Evolutionary conservation across 2,888 invertebrate species (phyloP), one percentile per base, ranked within the genome.

Genomic region (Chrysolina oricalcia): DNA sequence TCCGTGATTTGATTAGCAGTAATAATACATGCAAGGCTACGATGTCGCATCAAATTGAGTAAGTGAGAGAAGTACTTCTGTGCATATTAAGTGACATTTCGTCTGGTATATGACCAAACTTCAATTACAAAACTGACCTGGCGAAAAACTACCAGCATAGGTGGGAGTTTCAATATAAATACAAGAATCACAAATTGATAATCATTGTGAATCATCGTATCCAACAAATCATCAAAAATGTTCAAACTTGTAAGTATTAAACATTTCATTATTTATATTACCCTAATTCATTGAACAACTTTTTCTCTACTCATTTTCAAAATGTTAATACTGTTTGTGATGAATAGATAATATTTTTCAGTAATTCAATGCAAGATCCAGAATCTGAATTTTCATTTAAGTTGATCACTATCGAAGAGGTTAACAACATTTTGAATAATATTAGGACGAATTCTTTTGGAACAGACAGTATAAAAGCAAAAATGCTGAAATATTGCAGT

Each of bases 41-140:
- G 15, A 59, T 59, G 9, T 59, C 59, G 8, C 23, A 27, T n/a
- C 35, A 53, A 53, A 9, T 53, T 53, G 23, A 3, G 53, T 53
- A 53, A 53, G 11, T 53, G 11, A 53, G 21, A 15, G 15, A 46
- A 59, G 59, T 27, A 59, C 59, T 35, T 8, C 59, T 27, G 4
- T 35, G 59, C 59, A 59, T 59, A 59, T n/a, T 35, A 59, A 59
- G 15, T n/a, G n/a, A 2, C 2, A 27, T 59, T 59, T 59, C 23
- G 59, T 59, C 59, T 59, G 35, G 27, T 59, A 23, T 59, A 59
- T 59, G 35, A 59, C 59, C 59, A 59, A 59, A 59, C 35, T 27
- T 35, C n/a, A n/a, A 11, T 59, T 59, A n/a, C 59, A 59, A 59
- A 59, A 59, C 11, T 59, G 15, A 59, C 8, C 27, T 13, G 9